A percentile compares a stretch with the other conserved stretches of the same genome.
Evolutionary conservation across 2,113 vertebrate genomes (phyloP).

Genomic region (Cyprinodon brontotheroides): DNA sequence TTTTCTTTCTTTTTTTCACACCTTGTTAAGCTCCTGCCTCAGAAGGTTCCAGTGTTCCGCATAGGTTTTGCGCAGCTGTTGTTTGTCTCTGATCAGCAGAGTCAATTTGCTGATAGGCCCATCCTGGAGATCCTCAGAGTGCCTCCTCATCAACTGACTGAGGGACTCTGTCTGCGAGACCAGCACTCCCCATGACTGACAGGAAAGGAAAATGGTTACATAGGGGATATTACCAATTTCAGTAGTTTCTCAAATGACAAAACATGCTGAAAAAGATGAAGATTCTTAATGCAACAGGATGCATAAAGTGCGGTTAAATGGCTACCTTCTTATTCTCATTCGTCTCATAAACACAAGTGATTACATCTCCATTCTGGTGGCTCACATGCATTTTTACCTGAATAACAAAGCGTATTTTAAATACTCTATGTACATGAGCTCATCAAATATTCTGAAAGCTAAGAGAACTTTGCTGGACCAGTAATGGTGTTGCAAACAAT

Average conservation of each 20-base stretch:
- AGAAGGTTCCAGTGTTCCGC: constrained; percentile 90
- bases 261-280: not conserved
- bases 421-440: constrained; percentile 9
- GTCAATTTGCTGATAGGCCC: constrained; percentile 92
- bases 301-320: not conserved
- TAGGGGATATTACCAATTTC: not conserved
- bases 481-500: too few species aligned
- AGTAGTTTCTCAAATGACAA: not conserved
- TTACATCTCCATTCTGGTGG: not conserved
- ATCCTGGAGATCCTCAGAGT: constrained; percentile 85
- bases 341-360: not conserved
- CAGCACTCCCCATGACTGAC: constrained; percentile 89
- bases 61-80: constrained; percentile 90
- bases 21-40: constrained; percentile 85
- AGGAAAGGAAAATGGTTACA: not conserved
- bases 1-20: not conserved
- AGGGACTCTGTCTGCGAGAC: constrained; percentile 86
- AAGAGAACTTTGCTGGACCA: not conserved
- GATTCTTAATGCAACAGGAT: not conserved
- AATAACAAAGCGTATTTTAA: not conserved
- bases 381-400: not conserved
- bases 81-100: constrained; percentile 91
- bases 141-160: constrained; percentile 87
- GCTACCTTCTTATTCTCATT: not conserved
- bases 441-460: constrained; percentile 13